Percentiles rank a stretch among this genome's conserved stretches.
Evolutionary conservation across 2,888 invertebrate genomes (phyloP).

Genomic region (Lamellibrachia columna): DNA sequence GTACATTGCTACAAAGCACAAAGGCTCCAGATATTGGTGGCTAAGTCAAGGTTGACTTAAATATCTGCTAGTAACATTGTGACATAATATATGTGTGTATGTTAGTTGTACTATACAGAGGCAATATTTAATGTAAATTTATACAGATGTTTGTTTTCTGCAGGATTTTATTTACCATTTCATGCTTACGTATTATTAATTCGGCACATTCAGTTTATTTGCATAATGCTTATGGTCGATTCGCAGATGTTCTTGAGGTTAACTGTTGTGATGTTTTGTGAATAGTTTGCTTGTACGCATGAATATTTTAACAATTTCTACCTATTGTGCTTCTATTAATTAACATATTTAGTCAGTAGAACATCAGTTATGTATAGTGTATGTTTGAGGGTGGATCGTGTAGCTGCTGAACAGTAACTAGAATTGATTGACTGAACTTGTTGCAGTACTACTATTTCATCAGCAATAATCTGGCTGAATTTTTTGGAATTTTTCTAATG

Average conservation of each 20-base stretch:
- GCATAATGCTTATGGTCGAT: neutral
- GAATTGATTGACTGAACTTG: neutral
- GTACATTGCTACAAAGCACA: neutral
- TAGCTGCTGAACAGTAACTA: neutral
- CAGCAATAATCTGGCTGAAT: neutral
- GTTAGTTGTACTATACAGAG: neutral
- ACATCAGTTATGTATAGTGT: neutral
- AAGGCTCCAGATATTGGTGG: neutral
- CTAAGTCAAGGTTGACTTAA: neutral
- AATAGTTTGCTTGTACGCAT: neutral
- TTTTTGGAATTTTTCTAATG: neutral
- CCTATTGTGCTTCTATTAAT: neutral
- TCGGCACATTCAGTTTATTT: neutral
- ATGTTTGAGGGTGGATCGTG: neutral
- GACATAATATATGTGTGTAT: neutral
- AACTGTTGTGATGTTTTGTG: neutral
- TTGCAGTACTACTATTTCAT: neutral
- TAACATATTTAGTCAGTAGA: slow-evolving; percentile 1
- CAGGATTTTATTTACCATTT: neutral
- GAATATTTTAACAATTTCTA: neutral
- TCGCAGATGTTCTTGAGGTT: neutral
- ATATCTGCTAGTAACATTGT: neutral
- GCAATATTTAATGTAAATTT: neutral
- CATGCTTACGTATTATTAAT: neutral
- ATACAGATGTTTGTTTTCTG: neutral